Percentiles rank a stretch among this genome's conserved stretches.
phyloP scores from a whole-genome alignment of 2,888 invertebrate genomes.

The Polyommatus iphigenia region DNA sequence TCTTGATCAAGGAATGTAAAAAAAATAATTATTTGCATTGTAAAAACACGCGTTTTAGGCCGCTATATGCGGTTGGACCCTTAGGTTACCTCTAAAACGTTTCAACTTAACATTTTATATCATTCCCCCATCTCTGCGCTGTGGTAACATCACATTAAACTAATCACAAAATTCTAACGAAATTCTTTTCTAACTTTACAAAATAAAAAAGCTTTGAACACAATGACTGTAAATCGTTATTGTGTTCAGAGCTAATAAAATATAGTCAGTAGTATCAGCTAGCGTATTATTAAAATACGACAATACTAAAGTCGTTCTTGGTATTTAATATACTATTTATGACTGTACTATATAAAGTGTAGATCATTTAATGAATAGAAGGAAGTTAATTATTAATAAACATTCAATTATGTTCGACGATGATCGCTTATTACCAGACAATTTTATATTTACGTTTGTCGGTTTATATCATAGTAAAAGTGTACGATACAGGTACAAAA shows the following conservation, averaged over 20 bases:
- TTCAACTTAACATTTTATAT: slow-evolving; percentile 3
- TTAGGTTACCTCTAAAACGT: background rate
- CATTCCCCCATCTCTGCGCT: background rate
- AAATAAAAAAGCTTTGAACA: background rate
- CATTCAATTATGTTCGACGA: background rate
- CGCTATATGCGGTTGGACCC: background rate
- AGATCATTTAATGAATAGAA: no score
- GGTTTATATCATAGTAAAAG: background rate
- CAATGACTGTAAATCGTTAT: no score
- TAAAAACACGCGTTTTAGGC: background rate
- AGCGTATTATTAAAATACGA: no score
- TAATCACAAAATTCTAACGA: background rate
- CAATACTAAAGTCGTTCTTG: no score
- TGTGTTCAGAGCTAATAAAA: no score
- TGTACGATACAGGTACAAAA: slow-evolving; percentile 12
- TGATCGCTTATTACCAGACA: background rate
- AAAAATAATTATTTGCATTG: no score
- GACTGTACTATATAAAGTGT: no score
- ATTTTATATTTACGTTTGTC: background rate
- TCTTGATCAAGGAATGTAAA: no score
- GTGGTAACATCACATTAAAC: background rate
- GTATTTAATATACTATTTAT: background rate
- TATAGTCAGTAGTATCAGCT: no score
- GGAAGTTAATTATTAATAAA: background rate
- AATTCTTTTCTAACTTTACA: background rate